Evolutionary conservation across 2,113 vertebrate genomes (phyloP), one percentile per base, ranked within the genome.

Genomic region (Nothocercus nigrocapillus): DNA sequence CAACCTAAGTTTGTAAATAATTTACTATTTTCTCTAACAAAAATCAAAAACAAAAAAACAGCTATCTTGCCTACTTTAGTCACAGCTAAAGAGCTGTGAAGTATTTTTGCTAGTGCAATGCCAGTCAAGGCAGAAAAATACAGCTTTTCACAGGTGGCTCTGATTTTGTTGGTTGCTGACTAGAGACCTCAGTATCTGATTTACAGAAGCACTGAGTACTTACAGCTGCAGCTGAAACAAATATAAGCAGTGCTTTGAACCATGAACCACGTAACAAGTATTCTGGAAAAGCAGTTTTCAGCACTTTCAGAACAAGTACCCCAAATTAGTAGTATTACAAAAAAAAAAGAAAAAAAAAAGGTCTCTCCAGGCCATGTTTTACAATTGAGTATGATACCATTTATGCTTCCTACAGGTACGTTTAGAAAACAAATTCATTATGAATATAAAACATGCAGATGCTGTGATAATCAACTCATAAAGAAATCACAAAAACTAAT

Each of bases 91-190:
- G 83, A 88, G 90, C 95, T 95, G 90, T 49, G 89, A 79, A 94
- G 66, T 56, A 17, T 86, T 90, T 88, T 67, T 81, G 92, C 61
- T 90, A 92, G 81, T 75, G 83, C 88, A 56, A 81, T 84, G 87
- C 81, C 70, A 92, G 81, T 86, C 81, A 79, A 3, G 5, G 83
- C 69, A 62, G 74, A 90, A 81, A 79, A 91, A 66, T 58, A 5
- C 83, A 82, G 89, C 70, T 73, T 87, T 82, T 94, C 87, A 68
- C 95, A 96, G 94, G 95, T 97, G 96, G 86, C 89, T 94, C 93
- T 95, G 94, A 94, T 96, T 97, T 97, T 95, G 91, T 95, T 94
- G 95, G 91, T 74, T 96, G 93, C 95, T 96, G 96, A 97, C 95
- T 96, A 95, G 89, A 89, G 91, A 89, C 95, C 95, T 95, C 89